Evolutionary conservation across 2,888 invertebrate genomes (phyloP), one percentile per base, ranked within the genome.

Genomic region (Diplolepis rosae): DNA sequence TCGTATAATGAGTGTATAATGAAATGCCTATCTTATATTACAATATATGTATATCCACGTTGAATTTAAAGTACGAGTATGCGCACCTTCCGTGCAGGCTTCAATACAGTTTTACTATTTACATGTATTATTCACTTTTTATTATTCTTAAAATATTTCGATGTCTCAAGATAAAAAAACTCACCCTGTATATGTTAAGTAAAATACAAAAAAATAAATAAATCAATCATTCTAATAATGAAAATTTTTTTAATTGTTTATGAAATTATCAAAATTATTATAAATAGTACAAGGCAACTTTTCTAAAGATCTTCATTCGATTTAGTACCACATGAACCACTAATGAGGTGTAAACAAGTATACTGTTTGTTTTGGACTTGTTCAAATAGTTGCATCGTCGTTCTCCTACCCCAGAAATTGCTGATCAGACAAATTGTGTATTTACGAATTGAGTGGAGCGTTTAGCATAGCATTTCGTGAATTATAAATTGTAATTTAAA

Each of bases 301-400:
- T 52, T 30, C 9, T 28, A 30, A 30, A 42, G 15, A 15, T 52
- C 15, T 30, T 15, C 2, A 30, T 30, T 52, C n/a, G n/a, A 30
- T n/a, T 28, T 4, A 9, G 5, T 35, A 11, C 11, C 35, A 22
- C 22, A 35, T n/a, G n/a, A 39, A 61, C n/a, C 24, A 24, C 32
- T 61, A 61, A 61, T 18, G 61, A 61, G 35, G 24, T 35, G 61
- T 39, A 61, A 61, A 61, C 61, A 61, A 1, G 22, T 61, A n/a
- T 39, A 13, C 18, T 45, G 7, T 39, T 24, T n/a, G 35, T 24
- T 32, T 24, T 39, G 35, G 39, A 24, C 24, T 35, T 61, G 35
- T 35, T 24, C n/a, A 35, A 61, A 61, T 22, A 61, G 24, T 61
- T 61, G 61, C 35, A 61, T 61, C 39, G 39, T 61, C n/a, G 39